Evolutionary conservation across 2,888 invertebrate genomes (phyloP), one percentile per base, ranked within the genome.

Genomic region (Amitus sp.): DNA sequence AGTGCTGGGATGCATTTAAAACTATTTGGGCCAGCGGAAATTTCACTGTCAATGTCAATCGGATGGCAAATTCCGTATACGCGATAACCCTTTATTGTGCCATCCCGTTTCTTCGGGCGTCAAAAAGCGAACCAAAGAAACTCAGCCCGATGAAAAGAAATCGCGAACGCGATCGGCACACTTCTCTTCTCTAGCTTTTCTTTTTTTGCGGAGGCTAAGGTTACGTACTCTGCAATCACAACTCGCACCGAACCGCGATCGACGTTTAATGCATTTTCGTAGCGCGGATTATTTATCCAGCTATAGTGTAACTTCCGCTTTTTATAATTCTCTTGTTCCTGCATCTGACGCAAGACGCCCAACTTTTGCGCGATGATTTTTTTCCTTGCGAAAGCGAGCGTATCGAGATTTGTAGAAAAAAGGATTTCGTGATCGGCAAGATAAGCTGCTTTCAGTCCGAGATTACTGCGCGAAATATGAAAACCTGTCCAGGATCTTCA

Each of bases 231-330:
- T 13, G 13, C 15, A 7, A 39, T 39, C 17, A 10, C n/a, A n/a
- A n/a, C 12, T 39, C 4, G 1, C 48, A 48, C n/a, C 13, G 19
- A 40, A 30, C 51, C 23, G n/a, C n/a, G 50, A 61, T 51, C 48
- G 58, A 63, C 61, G 48, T 57, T 63, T 62, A 63, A 64, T 65
- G 62, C 47, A 51, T 58, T 65, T 68, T 66, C 61, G 63, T 66
- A 66, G 63, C 45, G 47, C 42, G 23, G 39, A 48, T 64, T 66
- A 64, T 59, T 62, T 64, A 66, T 50, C 56, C 46, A 52, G 46
- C 52, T 48, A n/a, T n/a, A 49, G 51, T 60, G 60, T 54, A 66
- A 68, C 61, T 65, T 68, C 58, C 52, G 47, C 53, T 58, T 60
- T 58, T 47, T 58, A 50, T 46, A 30, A 55, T 55, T 58, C 62